Evolutionary conservation across 2,113 vertebrate genomes (phyloP), one percentile per base, ranked within the genome.

Genomic region (Peromyscus polionotus): DNA sequence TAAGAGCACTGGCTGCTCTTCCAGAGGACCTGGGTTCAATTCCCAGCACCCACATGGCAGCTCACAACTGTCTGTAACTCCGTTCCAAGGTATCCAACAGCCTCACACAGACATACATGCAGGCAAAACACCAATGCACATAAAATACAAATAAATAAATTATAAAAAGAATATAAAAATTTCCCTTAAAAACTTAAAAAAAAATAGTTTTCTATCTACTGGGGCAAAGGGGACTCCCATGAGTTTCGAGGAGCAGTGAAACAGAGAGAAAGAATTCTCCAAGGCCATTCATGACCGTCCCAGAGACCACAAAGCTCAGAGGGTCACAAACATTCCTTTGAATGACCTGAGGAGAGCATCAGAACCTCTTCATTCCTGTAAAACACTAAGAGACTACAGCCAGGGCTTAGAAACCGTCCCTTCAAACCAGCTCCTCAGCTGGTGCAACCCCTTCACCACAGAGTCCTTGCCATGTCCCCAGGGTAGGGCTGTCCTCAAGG

Each of bases 151-250:
- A 72, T 72, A 72, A n/a, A 72, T 39, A 72, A 72, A 39, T 72
- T 72, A 39, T 72, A 72, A 70, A 91, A 91, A 54, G 14, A 59
- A 95, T 28, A 88, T 14, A 80, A 94, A 96, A 96, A 36, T 22
- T 68, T 59, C 72, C 28, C 61, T 93, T 70, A 54, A 80, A 80
- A 86, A 13, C 24, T 36, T 3, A 36, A 91, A 39, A 48, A 48
- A 83, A 90, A n/a, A 28, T 0, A 5, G 67, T 54, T 70, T 65
- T 80, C 77, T n/a, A 93, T 28, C 39, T 88, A 45, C 39, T 26
- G 20, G 45, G 73, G 57, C 36, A 93, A 24, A 83, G 33, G 42
- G 4, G 59, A 80, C 36, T 22, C 24, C 36, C 31, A 19, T 20
- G 39, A 88, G 17, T 87, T 80, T 3, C 65, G 65, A 72, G 70